Base-by-base conservation (phyloP, 2,113 vertebrate genomes). In the Gnathonemus echidnorhynchus region DNA sequence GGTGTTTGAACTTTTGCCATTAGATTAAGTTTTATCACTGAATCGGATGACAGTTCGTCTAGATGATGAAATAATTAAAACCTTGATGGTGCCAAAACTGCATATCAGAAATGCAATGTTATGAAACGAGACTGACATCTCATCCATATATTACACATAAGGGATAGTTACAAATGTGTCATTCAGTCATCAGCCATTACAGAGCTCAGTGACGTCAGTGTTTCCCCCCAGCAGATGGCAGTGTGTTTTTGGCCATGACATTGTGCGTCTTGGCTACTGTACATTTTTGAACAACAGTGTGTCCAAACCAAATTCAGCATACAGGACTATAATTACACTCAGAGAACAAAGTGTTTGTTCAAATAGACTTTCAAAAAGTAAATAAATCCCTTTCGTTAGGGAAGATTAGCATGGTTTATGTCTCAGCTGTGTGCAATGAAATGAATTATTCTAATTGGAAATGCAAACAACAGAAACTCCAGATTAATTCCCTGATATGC, bases 151-250 rank as follows among this genome's bases (percentile, higher is more conserved):
- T 74, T 74, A 39, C 70, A 77, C 70, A 35, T 42, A 80, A 39
- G 15, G 74, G 74, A 80, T 80, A 77, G 15, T 77, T 77, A 17
- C 31, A 77, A 39, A 77, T 77, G 24, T 27, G 0, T 31, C 13
- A 42, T 80, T 80, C 35, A 19, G 35, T 42, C 35, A 80, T 27
- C 74, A 85, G 45, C 24, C 88, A 93, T 93, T 88, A 98, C 98
- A 98, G 95, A 93, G 93, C 31, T 39, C 70, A 39, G 74, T 80
- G 74, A 80, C 35, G 74, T 80, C 80, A 48, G 15, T 9, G n/a
- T 87, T 4, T 80, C 8, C 49, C 31, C 27, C 93, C 96, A 95
- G 92, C 91, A 96, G 95, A 95, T 94, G 90, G 94, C 89, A 93
- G 93, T 96, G 93, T 93, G 93, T 90, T 92, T 93, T 92, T 93